Evolutionary conservation across 1,140 invertebrate species (phyloP), one percentile per base, ranked within the genome.

Genomic region (Idris sp.): DNA sequence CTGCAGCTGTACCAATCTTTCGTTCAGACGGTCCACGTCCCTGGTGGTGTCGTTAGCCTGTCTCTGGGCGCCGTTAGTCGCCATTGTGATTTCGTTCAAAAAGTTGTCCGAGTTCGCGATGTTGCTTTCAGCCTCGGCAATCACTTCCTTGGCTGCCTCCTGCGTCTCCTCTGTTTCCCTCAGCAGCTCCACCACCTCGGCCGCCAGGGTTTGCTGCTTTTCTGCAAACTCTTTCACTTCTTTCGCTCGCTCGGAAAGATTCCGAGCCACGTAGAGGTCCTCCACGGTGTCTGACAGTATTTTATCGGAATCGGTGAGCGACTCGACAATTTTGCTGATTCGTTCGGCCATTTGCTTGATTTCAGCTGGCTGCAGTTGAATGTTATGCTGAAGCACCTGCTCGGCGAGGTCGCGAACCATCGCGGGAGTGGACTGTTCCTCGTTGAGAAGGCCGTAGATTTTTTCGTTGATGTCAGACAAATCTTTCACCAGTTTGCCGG

Each of bases 231-330:
- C 92, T 90, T 94, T 96, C 1, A 94, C 92, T 14, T 83, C 79
- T 69, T 95, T 93, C 0, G 96, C 96, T 73, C 90, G 89, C 48
- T 89, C 84, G 81, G 97, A 96, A 0, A 98, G 87, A 4, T 88
- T 77, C 74, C 93, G 91, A 0, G 96, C 96, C 69, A 88, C 86
- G 15, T 89, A 86, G 36, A 97, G 86, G 85, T 97, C 94, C 19
- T 91, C 90, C 43, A 91, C 90, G 0, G 97, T 98, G 38, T 93
- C 96, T 14, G 89, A 88, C 28, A 98, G 92, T 77, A 98, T 98
- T 59, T 90, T 89, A 77, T 98, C 95, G 54, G 97, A 97, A 82
- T 98, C 92, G 19, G 94, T 96, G 3, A 98, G 86, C 5, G 93
- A 93, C 2, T 91, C 90, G 4, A 98, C 94, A 4, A 96, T 96